Conservation (phyloP, 2,888 invertebrate species). For the Drosophila neotestacea region DNA sequence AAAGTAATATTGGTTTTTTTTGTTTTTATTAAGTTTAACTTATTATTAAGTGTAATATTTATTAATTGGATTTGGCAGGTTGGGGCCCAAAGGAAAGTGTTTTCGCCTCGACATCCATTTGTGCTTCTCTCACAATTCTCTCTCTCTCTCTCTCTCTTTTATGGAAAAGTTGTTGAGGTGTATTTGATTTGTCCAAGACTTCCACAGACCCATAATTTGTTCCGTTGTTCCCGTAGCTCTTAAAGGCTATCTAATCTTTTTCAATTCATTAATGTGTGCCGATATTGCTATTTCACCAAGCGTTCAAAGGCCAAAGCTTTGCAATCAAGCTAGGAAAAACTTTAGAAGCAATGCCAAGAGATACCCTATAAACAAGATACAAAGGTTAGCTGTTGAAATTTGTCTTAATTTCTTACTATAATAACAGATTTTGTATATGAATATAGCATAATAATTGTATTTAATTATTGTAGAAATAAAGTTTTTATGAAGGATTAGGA, state of each 20-base stretch:
- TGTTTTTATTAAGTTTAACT: slow-evolving; percentile 33
- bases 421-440: background rate
- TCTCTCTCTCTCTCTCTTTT: background rate
- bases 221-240: slow-evolving; percentile 1
- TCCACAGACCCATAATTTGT: background rate
- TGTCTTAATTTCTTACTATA: background rate
- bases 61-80: slow-evolving; percentile 69
- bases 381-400: background rate
- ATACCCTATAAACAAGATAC: slow-evolving; percentile 5
- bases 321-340: background rate
- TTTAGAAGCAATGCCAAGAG: background rate
- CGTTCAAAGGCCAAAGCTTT: slow-evolving; percentile 54
- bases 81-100: slow-evolving; percentile 46
- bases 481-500: background rate
- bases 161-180: slow-evolving; percentile 21
- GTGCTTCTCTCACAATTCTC: slow-evolving; percentile 10
- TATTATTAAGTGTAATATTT: slow-evolving; percentile 64
- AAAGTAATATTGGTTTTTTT: slow-evolving; percentile 32
- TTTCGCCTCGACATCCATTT: background rate
- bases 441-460: background rate
- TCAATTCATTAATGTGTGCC: slow-evolving; percentile 53
- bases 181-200: slow-evolving; percentile 17
- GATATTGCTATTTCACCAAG: slow-evolving; percentile 32
- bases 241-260: slow-evolving; percentile 63
- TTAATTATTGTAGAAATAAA: no score